Base-by-base conservation (phyloP, 1,140 invertebrate genomes). In the Eurosta solidaginis region DNA sequence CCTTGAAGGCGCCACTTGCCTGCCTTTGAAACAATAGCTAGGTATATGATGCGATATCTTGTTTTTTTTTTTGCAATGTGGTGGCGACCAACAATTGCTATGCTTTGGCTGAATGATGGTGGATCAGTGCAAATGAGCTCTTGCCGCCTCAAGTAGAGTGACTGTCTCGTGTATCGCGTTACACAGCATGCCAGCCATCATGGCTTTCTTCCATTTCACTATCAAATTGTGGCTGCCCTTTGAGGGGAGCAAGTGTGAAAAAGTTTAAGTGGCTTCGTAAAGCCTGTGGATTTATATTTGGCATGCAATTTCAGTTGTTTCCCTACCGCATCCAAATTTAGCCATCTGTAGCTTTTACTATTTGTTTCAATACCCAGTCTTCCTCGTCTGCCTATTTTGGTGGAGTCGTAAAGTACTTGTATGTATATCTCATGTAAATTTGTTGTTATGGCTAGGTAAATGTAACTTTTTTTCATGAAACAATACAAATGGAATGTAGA, bases 231-330 rank as follows among this genome's bases (percentile, higher is more conserved):
- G 36, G 36, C 9, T 49, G 75, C 75, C n/a, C 3, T 40, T 42
- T 12, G 9, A 42, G 22, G n/a, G 3, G 63, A 7, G n/a, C n/a
- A 77, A 77, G 82, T 85, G 84, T 82, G 83, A 85, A 85, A 85
- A 85, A 85, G 84, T 85, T 85, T 83, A 85, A 85, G 84, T 85
- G 84, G 84, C 84, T 80, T 82, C 80, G 82, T 81, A 82, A 82
- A 85, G 83, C 83, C 84, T 83, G 81, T 74, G 84, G 84, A 85
- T 85, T 85, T 85, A 84, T 82, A 17, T 49, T 9, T 49, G 36
- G 49, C 47, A 14, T 77, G 45, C 75, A 50, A 54, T 36, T 22
- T 47, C 49, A 25, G 47, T 40, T 45, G 75, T 29, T 45, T 52
- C 14, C 59, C 33, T 40, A 33, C 33, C 7, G 49, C 27, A 29